Percentiles rank a stretch among this genome's conserved stretches.
Evolutionary conservation across 2,113 vertebrate genomes (phyloP).

Genomic region (Nerophis ophidion): DNA sequence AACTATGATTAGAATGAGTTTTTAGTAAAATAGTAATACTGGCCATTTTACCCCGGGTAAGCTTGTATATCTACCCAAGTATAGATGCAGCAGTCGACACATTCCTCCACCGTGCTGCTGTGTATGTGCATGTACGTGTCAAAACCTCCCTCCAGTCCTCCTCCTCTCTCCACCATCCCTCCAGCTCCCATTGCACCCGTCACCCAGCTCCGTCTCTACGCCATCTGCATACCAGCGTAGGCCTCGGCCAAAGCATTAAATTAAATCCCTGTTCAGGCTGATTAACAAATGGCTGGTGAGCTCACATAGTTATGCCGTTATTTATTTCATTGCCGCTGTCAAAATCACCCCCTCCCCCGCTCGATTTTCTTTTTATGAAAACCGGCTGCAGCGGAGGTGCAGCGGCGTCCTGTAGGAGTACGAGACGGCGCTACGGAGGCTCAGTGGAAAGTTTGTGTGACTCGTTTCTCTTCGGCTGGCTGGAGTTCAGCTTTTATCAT

Average conservation of each 20-base stretch:
- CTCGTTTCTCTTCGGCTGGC: slow-evolving; percentile 43
- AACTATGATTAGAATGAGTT: too few species aligned
- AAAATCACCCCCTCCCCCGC: slow-evolving; percentile 25
- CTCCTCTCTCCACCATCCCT: slow-evolving; percentile 30
- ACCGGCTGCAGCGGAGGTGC: slow-evolving; percentile 33
- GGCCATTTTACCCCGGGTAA: too few species aligned
- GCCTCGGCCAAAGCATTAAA: slow-evolving; percentile 76
- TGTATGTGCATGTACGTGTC: slow-evolving; percentile 66
- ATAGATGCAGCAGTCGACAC: slow-evolving; percentile 9
- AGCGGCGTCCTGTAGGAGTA: slow-evolving; percentile 32
- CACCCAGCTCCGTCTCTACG: slow-evolving; percentile 72
- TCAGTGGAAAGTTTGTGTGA: slow-evolving; percentile 9
- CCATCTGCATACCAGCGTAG: slow-evolving; percentile 74
- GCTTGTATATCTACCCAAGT: too few species aligned
- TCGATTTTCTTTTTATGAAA: slow-evolving; percentile 8
- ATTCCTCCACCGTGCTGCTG: slow-evolving; percentile 53
- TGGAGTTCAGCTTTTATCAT: slow-evolving; percentile 38
- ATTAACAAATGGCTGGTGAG: slow-evolving; percentile 79
- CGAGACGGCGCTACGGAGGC: neutral
- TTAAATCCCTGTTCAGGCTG: slow-evolving; percentile 79
- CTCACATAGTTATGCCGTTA: slow-evolving; percentile 61
- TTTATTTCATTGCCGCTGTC: slow-evolving; percentile 50
- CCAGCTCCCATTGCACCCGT: slow-evolving; percentile 68
- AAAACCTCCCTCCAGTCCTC: slow-evolving; percentile 30
- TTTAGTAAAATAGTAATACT: too few species aligned